These are phyloP conservation scores for Hemitrygon akajei DNA, from an alignment of 2,797 vertebrate species.

Conservation along the genomic window DNA sequence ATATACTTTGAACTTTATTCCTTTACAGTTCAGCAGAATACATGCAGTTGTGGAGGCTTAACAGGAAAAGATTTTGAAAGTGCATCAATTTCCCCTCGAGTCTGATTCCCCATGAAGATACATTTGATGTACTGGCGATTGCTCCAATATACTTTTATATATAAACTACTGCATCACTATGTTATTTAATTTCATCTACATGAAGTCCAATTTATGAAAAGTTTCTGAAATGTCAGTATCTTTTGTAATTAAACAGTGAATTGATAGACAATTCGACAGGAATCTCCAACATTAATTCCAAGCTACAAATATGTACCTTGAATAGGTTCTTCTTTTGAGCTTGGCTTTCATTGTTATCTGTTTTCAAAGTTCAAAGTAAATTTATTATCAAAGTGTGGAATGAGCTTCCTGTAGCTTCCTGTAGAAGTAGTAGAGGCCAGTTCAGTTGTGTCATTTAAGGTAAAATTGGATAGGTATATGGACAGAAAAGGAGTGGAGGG, in stretches of 20 bases:
- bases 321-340: neutral
- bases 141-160: neutral
- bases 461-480: too few species aligned
- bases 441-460: too few species aligned
- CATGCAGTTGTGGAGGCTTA: neutral
- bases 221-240: neutral
- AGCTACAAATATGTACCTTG: neutral
- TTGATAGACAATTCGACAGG: neutral
- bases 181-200: neutral
- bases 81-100: neutral
- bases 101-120: neutral
- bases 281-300: neutral
- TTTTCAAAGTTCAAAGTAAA: too few species aligned
- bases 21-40: neutral
- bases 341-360: neutral
- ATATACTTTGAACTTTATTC: too few species aligned
- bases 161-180: neutral
- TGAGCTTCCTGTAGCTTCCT: too few species aligned
- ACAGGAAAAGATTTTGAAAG: neutral
- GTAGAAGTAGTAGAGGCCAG: too few species aligned
- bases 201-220: neutral
- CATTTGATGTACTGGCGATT: neutral
- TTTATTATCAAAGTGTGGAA: too few species aligned
- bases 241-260: neutral
- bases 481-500: too few species aligned